Conservation (phyloP, 1,140 invertebrate species). For the Rhopalosiphum padi region DNA sequence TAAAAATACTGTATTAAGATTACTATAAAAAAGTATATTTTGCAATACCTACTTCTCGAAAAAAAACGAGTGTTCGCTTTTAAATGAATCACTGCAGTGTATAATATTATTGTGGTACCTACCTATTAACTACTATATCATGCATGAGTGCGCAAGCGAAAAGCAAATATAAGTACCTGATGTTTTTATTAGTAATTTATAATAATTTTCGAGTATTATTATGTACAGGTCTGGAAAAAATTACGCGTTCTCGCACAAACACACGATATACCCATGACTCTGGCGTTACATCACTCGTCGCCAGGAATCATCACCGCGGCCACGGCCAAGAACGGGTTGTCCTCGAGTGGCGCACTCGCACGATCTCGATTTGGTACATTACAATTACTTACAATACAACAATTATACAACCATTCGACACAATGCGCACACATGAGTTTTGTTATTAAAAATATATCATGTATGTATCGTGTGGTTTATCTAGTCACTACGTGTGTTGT, state of each 20-base stretch:
- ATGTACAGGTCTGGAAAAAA: not conserved
- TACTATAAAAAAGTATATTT: too few relatives aligned
- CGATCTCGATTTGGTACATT: not conserved
- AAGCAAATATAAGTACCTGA: not conserved
- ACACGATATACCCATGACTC: not conserved
- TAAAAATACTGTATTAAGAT: not conserved
- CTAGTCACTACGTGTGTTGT: too few relatives aligned
- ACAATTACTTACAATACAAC: not conserved
- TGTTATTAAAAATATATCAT: not conserved
- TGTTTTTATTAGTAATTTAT: not conserved
- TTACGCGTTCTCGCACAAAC: not conserved
- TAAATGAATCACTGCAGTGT: too few relatives aligned
- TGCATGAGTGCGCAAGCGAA: not conserved
- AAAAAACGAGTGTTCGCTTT: too few relatives aligned
- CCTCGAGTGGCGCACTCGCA: constrained; percentile 15
- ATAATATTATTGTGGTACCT: too few relatives aligned
- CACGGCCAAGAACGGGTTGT: constrained; percentile 27
- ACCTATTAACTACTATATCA: not conserved
- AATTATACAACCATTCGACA: not conserved
- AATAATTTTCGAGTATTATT: not conserved
- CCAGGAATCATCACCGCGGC: not conserved
- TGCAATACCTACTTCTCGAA: too few relatives aligned
- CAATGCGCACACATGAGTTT: not conserved
- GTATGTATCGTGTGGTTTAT: not conserved
- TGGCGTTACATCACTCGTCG: not conserved